Evolutionary conservation across 2,113 vertebrate genomes (phyloP), one percentile per base, ranked within the genome.

Genomic region (Osmerus eperlanus): DNA sequence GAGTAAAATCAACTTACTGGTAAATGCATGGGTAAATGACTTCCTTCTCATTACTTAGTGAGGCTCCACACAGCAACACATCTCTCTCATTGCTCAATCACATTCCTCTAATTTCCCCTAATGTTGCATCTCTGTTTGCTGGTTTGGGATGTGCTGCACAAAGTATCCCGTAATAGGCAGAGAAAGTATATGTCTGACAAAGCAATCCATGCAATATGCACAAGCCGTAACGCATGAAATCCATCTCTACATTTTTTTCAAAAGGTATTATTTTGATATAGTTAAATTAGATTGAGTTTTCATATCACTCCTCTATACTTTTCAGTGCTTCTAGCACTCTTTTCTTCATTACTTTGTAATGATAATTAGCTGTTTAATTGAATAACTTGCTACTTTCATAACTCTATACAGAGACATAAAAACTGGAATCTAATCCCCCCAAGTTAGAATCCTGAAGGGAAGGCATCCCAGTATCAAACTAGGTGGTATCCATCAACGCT

Each of bases 121-220:
- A 75, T 68, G 66, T 54, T 58, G 36, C 12, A 25, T 63, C 62
- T 68, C 18, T 52, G 51, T 65, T 56, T 56, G 65, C 41, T 71
- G 71, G 53, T 74, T 70, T 65, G 76, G 74, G 70, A 29, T 47
- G 54, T n/a, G 53, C 51, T 28, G n/a, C 56, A 67, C 56, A 25
- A 28, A 61, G 28, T 21, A 36, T 5, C 25, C 52, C 53, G 53
- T 72, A 65, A 72, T 65, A 75, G 73, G 23, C 58, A 65, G 71
- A 25, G 41, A 47, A 47, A 65, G 52, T 32, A 47, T n/a, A 59
- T 19, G 73, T 72, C 71, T 81, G 41, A 74, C 56, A 74, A 3
- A 60, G 59, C 36, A 36, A 18, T 23, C 64, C 68, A 28, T 74
- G 67, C 65, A 70, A 73, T 80, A 67, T 70, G 18, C 66, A 21